A percentile compares a stretch with the other conserved stretches of the same genome.
phyloP scores from a whole-genome alignment of 2,113 vertebrate genomes.

The Ciconia boyciana region DNA sequence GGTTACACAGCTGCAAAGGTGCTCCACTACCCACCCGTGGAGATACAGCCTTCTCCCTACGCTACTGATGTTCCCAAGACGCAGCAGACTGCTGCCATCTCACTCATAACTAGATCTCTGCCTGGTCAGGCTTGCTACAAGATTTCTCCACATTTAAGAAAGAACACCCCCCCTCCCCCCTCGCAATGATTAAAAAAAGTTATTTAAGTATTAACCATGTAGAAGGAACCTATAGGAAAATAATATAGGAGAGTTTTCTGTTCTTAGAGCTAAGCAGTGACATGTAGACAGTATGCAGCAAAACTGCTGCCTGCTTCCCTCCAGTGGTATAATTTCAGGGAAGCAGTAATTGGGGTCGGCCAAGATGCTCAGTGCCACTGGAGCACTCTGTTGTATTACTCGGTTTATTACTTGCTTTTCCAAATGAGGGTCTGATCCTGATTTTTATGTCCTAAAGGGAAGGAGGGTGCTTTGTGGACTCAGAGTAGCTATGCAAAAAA shows the following conservation, averaged over 20 bases:
- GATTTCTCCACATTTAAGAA: constrained; percentile 29
- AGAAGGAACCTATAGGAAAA: constrained; percentile 26
- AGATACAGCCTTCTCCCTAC: neutral
- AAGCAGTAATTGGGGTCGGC: constrained; percentile 40
- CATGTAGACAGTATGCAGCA: neutral
- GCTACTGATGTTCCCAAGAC: neutral
- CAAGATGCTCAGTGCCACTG: neutral
- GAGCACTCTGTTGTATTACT: neutral
- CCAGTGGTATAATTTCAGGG: neutral
- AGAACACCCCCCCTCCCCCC: neutral
- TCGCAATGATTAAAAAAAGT: neutral
- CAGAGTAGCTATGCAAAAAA: neutral
- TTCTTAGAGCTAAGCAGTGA: constrained; percentile 6
- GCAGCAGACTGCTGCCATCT: constrained; percentile 19
- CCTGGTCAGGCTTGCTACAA: constrained; percentile 24
- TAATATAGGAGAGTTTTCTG: neutral
- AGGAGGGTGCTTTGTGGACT: constrained; percentile 1
- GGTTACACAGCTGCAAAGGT: neutral
- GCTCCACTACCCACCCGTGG: neutral
- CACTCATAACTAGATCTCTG: constrained; percentile 9
- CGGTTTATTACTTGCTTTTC: constrained; percentile 20
- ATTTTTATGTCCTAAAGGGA: constrained; percentile 14
- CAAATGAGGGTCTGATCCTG: constrained; percentile 29
- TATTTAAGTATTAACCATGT: constrained; percentile 60
- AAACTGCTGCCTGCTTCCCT: neutral